Conservation (phyloP, 2,888 invertebrate genomes). For the Perdita meconis region DNA sequence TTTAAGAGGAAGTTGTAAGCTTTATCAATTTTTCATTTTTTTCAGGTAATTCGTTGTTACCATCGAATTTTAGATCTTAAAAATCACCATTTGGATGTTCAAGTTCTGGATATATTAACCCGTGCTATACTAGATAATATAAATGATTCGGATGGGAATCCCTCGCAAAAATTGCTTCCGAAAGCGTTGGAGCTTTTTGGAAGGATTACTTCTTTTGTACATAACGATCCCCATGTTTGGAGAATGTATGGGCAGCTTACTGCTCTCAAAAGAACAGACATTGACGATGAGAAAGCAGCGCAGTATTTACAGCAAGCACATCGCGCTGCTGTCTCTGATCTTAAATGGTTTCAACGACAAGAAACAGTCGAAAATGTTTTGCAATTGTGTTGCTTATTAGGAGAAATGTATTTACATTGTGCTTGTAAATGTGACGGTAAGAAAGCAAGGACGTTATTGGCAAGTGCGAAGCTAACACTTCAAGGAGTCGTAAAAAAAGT, state of each 20-base stretch:
- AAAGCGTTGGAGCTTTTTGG: conserved; percentile 90
- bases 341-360: conserved; percentile 87
- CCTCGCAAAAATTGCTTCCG: conserved; percentile 81
- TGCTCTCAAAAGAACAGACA: conserved; percentile 81
- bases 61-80: conserved; percentile 94
- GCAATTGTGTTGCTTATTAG: conserved; percentile 86
- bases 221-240: conserved; percentile 92
- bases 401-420: conserved; percentile 86
- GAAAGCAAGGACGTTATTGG: conserved; percentile 80
- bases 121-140: conserved; percentile 88
- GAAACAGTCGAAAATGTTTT: conserved; percentile 87
- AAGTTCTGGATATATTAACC: conserved; percentile 90
- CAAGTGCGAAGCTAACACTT: conserved; percentile 79
- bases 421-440: conserved; percentile 84
- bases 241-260: conserved; percentile 91
- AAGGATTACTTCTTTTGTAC: conserved; percentile 88
- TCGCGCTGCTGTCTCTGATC: conserved; percentile 88
- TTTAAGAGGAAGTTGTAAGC: background rate
- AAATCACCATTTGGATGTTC: conserved; percentile 90
- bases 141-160: conserved; percentile 86
- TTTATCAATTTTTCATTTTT: conserved; percentile 41
- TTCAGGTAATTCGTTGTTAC: conserved; percentile 90
- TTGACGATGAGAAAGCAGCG: conserved; percentile 84
- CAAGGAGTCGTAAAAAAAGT: conserved; percentile 82
- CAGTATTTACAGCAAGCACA: conserved; percentile 92